Base-by-base conservation (phyloP, 2,797 vertebrate genomes). In the Tarsius wallacei region DNA sequence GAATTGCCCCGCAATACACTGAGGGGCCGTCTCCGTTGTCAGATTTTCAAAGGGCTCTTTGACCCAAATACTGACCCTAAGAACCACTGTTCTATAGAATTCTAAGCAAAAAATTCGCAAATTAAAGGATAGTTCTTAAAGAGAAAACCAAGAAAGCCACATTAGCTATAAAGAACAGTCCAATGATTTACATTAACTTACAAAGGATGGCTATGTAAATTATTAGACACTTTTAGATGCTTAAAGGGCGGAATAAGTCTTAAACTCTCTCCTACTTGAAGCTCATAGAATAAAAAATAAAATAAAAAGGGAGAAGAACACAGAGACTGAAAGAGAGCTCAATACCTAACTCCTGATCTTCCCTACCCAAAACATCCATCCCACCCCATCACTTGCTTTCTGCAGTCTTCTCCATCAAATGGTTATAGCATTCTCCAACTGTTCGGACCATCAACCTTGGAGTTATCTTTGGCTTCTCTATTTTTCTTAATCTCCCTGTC, bases 31-130 rank as follows among this genome's bases (percentile, higher is more conserved):
- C 36, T 14, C 4, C 36, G 6, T 55, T 81, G 13, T 47, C 15
- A 33, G 26, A 64, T 55, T 77, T 88, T 55, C 80, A 92, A 88
- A 96, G 57, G 47, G 19, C 19, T 87, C 57, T 89, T 92, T 73
- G 42, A 66, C 51, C 49, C 36, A 74, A 63, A 84, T 15, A 36
- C 10, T 59, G 68, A 66, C 26, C 13, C 47, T 81, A 70, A 14
- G 84, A 53, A 59, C 26, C n/a, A 66, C 76, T 77, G 12, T n/a
- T 64, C n/a, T 68, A 53, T 11, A 68, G 36, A 90, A n/a, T 71
- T 10, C 64, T 68, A 78, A 57, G 9, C 55, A 64, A 78, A 70
- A 47, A 66, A 12, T 77, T 47, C 33, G 14, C 64, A 92, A 92
- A 68, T 59, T 47, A 82, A 47, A 81, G 16, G n/a, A 64, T 83